Percentiles rank a stretch among this genome's conserved stretches.
Evolutionary conservation across 64 coral and sea anemone species (phyloP).

Genomic region (Anthopleura sola): DNA sequence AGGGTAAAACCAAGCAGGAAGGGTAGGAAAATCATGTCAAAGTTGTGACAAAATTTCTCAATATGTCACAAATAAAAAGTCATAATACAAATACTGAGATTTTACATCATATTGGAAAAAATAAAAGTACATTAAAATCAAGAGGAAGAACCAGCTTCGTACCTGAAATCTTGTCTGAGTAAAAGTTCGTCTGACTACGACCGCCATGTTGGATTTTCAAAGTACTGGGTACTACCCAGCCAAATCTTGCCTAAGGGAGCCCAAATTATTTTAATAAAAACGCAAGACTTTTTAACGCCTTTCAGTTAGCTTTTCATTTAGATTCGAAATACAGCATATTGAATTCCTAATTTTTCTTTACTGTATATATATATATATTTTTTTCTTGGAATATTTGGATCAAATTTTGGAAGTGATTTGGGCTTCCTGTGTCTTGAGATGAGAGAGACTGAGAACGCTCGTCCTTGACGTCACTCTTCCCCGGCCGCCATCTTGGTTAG

Average conservation of each 20-base stretch:
- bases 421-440: background rate
- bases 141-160: background rate
- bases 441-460: background rate
- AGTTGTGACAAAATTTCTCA: too few species aligned
- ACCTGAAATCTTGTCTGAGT: background rate
- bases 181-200: background rate
- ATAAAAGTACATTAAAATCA: background rate
- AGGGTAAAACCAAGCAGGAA: too few species aligned
- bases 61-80: background rate
- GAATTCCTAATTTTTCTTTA: background rate
- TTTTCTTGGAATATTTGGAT: background rate
- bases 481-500: slow-evolving; percentile 35
- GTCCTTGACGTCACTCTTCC: background rate
- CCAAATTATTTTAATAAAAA: background rate
- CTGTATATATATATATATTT: background rate
- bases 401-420: background rate
- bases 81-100: background rate
- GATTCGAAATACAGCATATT: too few species aligned
- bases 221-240: background rate
- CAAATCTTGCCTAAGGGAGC: background rate
- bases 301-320: background rate
- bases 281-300: background rate
- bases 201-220: slow-evolving; percentile 1
- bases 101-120: background rate
- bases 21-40: too few species aligned